A percentile compares a stretch with the other conserved stretches of the same genome.
Evolutionary conservation across 2,797 vertebrate genomes (phyloP).

Genomic region (Threskiornis aethiopicus): DNA sequence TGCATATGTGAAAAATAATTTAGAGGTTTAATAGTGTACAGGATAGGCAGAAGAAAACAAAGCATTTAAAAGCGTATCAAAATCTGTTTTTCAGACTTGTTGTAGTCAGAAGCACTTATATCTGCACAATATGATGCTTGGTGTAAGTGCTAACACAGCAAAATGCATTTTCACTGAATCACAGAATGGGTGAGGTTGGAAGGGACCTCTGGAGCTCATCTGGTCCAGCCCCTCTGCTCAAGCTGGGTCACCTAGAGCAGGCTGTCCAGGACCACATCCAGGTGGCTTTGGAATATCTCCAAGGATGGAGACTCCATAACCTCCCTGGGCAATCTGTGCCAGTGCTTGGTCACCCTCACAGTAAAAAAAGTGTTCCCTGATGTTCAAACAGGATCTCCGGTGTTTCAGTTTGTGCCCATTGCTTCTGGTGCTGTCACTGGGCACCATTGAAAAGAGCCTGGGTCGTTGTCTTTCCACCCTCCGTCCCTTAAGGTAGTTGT

Average conservation of each 20-base stretch:
- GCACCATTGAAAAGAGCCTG: neutral
- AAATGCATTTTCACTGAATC: neutral
- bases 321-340: neutral
- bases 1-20: neutral
- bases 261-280: neutral
- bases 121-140: neutral
- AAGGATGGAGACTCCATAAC: neutral
- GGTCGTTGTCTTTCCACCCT: neutral
- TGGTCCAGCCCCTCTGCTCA: neutral
- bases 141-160: neutral
- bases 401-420: neutral
- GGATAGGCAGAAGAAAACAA: neutral
- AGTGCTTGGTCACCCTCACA: neutral
- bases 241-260: neutral
- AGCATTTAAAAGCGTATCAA: neutral
- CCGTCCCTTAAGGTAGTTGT: neutral
- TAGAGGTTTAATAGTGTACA: neutral
- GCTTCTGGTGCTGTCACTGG: neutral
- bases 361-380: neutral
- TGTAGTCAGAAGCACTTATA: neutral
- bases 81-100: fast-evolving
- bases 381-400: neutral
- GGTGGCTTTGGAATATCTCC: neutral
- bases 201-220: neutral
- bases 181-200: neutral